Conservation (phyloP, 2,888 invertebrate species). For the Hydroisotoma schaefferi region DNA sequence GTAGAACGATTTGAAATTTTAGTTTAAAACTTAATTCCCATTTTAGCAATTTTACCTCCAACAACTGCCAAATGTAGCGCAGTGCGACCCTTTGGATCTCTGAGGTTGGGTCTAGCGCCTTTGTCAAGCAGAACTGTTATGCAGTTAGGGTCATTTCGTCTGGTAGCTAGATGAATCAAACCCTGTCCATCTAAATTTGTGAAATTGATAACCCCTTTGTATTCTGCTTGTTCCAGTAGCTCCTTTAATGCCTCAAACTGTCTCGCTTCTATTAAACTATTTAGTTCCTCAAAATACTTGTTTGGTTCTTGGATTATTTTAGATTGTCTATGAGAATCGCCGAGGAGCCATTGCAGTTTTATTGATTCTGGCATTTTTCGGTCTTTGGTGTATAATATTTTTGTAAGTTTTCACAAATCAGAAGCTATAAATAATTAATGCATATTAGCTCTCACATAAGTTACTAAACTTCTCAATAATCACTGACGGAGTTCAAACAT, state of each 20-base stretch:
- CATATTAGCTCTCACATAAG: too few relatives aligned
- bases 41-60: conserved; percentile 18
- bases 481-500: too few relatives aligned
- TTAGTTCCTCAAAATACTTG: background rate
- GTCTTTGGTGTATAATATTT: too few relatives aligned
- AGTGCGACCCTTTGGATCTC: conserved; percentile 20
- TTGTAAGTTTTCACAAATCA: too few relatives aligned
- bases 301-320: background rate
- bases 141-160: conserved; percentile 14
- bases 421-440: too few relatives aligned
- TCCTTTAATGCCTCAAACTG: background rate
- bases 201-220: background rate
- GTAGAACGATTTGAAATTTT: background rate
- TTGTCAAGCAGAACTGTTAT: conserved; percentile 20
- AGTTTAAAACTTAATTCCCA: too few relatives aligned
- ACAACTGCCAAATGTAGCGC: conserved; percentile 26
- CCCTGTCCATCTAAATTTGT: conserved; percentile 1
- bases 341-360: background rate
- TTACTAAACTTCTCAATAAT: too few relatives aligned
- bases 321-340: background rate
- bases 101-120: conserved; percentile 24
- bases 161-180: conserved; percentile 22
- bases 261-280: background rate
- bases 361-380: conserved; percentile 7
- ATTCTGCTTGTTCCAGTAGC: background rate